Evolutionary conservation across 1,140 invertebrate species (phyloP).

Genomic region (Hermetia illucens): DNA sequence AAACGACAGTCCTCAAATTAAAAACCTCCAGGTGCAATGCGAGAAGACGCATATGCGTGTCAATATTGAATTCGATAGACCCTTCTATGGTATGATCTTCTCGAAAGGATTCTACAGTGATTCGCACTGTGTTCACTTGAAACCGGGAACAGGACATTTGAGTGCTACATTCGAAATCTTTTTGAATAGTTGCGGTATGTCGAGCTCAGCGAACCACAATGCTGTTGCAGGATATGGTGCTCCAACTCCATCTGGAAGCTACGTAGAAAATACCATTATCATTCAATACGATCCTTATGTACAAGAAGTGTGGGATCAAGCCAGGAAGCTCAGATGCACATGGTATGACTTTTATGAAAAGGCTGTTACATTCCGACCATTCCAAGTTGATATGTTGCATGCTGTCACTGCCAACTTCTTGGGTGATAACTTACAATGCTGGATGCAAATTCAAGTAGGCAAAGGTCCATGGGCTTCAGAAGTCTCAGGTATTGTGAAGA

Average conservation of each 20-base stretch:
- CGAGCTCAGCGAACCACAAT: conserved; percentile 72
- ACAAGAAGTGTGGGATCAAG: conserved; percentile 81
- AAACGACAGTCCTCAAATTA: conserved; percentile 76
- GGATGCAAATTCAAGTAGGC: conserved; percentile 93
- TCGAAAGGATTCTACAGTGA: conserved; percentile 87
- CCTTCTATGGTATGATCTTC: conserved; percentile 93
- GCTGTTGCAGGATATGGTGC: conserved; percentile 62
- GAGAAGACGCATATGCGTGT: conserved; percentile 92
- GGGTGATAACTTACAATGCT: conserved; percentile 87
- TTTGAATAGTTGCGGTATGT: conserved; percentile 81
- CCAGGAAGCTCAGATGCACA: conserved; percentile 74
- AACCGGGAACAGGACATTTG: conserved; percentile 74
- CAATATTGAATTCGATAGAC: conserved; percentile 85
- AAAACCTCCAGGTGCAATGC: conserved; percentile 84
- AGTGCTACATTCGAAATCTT: conserved; percentile 87
- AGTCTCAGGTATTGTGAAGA: conserved; percentile 88
- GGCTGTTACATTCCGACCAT: conserved; percentile 82
- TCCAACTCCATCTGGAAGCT: conserved; percentile 76
- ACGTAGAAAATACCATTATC: conserved; percentile 90
- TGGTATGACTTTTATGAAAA: conserved; percentile 95
- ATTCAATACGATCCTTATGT: conserved; percentile 91
- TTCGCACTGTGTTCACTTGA: conserved; percentile 78
- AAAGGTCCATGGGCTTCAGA: conserved; percentile 91
- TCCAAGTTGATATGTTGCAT: conserved; percentile 88
- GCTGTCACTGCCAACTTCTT: conserved; percentile 89